Evolutionary conservation across 2,888 invertebrate genomes (phyloP), one percentile per base, ranked within the genome.

Genomic region (Machimus atricapillus): DNA sequence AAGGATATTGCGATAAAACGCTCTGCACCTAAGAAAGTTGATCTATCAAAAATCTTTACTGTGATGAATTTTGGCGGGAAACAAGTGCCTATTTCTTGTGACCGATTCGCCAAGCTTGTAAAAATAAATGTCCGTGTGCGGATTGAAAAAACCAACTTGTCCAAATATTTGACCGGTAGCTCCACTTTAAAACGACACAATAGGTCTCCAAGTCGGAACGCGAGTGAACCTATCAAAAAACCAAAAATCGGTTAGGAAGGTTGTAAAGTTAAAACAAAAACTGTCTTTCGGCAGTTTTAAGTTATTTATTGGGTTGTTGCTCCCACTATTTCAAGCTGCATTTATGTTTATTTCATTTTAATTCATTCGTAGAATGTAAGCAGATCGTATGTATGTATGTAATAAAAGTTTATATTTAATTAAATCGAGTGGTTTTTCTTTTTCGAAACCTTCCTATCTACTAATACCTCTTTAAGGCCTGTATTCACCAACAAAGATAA

Each of bases 11-110:
- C 1, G n/a, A 52, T 1, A 52, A 52, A 52, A 19, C 52, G 52
- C 6, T 31, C 74, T 5, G 31, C 12, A n/a, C 86, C 89, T 0
- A 89, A 89, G 23, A 52, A 85, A 6, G 27, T 90, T 31, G 90
- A 91, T 88, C 89, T 90, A 56, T 89, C 88, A 8, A 90, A 90
- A 87, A 88, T 90, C 76, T 89, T 89, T 87, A 91, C 90, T 23
- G 90, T 89, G 73, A 90, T 90, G 19, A 90, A 89, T 31, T 90
- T 90, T 77, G 90, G 89, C 2, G 90, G 90, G 23, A 88, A 87
- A 27, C 85, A 87, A 14, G 89, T 89, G 1, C 90, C 90, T 12
- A 87, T 91, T 52, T 89, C 89, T 31, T 89, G 90, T 73, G 90
- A 90, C 34, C 90, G 90, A 86, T 91, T 90, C 87, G 89, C 89